Percentiles rank a stretch among this genome's conserved stretches.
Conservation (phyloP, 2,888 invertebrate genomes). For the Oligia fasciuncula region DNA sequence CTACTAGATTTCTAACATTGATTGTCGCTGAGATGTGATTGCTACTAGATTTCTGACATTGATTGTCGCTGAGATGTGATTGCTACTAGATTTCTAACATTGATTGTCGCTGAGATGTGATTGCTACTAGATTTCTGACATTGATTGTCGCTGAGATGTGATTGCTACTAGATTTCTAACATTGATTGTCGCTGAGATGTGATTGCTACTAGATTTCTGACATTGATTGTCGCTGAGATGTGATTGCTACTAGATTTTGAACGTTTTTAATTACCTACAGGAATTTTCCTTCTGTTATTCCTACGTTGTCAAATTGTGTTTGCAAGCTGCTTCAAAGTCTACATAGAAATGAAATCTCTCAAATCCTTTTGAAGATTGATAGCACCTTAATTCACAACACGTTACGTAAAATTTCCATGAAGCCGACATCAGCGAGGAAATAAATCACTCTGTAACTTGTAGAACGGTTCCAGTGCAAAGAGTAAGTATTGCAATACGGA, state of each 20-base stretch:
- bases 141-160: background rate
- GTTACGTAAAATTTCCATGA: background rate
- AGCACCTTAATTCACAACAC: background rate
- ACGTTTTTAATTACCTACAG: background rate
- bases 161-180: background rate
- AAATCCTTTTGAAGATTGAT: background rate
- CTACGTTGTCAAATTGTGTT: background rate
- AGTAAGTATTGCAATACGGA: constrained; percentile 54
- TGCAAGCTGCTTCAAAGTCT: background rate
- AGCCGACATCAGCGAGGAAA: constrained; percentile 12
- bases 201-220: background rate
- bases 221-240: background rate
- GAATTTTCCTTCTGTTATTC: background rate
- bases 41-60: background rate
- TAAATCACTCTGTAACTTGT: constrained; percentile 40
- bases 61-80: background rate
- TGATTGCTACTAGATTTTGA: background rate
- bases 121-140: background rate
- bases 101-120: background rate
- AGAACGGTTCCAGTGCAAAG: constrained; percentile 26
- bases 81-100: background rate
- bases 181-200: background rate
- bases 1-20: background rate
- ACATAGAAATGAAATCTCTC: background rate
- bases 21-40: background rate